Conservation (phyloP, 2,888 invertebrate species). For the Autographa gamma region DNA sequence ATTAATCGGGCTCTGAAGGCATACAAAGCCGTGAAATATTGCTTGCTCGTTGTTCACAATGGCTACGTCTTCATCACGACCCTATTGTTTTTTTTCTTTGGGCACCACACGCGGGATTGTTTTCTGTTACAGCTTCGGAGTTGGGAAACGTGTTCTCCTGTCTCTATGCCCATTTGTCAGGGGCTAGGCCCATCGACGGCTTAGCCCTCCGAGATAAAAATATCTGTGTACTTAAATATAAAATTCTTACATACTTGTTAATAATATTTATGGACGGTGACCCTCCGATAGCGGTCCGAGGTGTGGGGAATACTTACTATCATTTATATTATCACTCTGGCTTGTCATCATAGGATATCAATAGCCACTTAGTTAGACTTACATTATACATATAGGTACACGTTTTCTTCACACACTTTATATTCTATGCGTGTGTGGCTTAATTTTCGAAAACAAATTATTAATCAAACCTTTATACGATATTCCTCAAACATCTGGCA, state of each 20-base stretch:
- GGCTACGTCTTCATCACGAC: slow-evolving; percentile 88
- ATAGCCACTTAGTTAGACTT: neutral
- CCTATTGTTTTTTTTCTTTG: slow-evolving; percentile 87
- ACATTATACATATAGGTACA: neutral
- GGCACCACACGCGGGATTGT: slow-evolving; percentile 84
- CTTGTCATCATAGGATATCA: slow-evolving; percentile 9
- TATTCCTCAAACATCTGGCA: slow-evolving; percentile 40
- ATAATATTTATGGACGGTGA: slow-evolving; percentile 59
- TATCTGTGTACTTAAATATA: slow-evolving; percentile 61
- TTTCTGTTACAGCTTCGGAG: slow-evolving; percentile 80
- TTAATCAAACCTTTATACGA: slow-evolving; percentile 14
- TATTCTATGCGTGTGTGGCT: neutral
- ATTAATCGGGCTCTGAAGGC: slow-evolving; percentile 87
- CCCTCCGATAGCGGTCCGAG: slow-evolving; percentile 46
- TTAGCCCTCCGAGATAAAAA: slow-evolving; percentile 66
- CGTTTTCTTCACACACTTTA: neutral
- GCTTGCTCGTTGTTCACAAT: slow-evolving; percentile 87
- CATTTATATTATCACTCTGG: slow-evolving; percentile 45
- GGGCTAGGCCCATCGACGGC: slow-evolving; percentile 61
- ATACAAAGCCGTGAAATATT: slow-evolving; percentile 88
- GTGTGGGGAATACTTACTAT: slow-evolving; percentile 35
- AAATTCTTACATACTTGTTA: slow-evolving; percentile 60
- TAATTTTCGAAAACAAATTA: slow-evolving; percentile 26
- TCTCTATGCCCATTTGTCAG: slow-evolving; percentile 79
- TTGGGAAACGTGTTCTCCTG: slow-evolving; percentile 83